A percentile compares a stretch with the other conserved stretches of the same genome.
These are phyloP conservation scores for Scaptomyza hsui DNA, from an alignment of 1,140 invertebrate species.

Conservation along the genomic window DNA sequence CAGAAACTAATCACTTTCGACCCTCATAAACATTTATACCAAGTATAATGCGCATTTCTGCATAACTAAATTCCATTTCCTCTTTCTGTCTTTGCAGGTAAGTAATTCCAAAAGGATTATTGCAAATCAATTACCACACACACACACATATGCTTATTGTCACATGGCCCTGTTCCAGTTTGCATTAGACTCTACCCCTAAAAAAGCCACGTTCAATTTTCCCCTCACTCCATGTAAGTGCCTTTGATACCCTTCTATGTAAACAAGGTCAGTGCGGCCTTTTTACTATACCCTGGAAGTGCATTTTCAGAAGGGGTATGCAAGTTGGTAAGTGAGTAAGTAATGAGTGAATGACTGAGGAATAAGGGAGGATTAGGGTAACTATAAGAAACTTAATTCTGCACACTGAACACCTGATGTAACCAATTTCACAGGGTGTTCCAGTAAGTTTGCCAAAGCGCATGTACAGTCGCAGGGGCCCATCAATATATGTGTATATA, in stretches of 20 bases:
- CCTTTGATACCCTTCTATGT: slow-evolving; percentile 12
- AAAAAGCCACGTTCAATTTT: not conserved
- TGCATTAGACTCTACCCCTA: slow-evolving; percentile 23
- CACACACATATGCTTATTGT: slow-evolving; percentile 57
- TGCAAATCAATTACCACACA: slow-evolving; percentile 44
- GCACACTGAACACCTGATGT: no score
- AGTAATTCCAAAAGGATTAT: slow-evolving; percentile 54
- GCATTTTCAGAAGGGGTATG: no score
- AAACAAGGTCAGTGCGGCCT: slow-evolving; percentile 70
- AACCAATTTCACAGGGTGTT: no score
- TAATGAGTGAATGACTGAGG: no score
- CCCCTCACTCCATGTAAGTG: slow-evolving; percentile 41
- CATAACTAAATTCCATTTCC: slow-evolving; percentile 14
- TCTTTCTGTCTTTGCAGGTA: slow-evolving; percentile 67
- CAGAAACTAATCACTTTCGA: not conserved
- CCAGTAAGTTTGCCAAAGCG: slow-evolving; percentile 1
- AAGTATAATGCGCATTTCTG: not conserved
- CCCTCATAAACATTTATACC: no score
- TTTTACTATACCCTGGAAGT: slow-evolving; percentile 24
- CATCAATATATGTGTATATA: slow-evolving; percentile 67
- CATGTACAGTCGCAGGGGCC: slow-evolving; percentile 32
- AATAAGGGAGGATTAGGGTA: no score
- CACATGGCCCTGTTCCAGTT: slow-evolving; percentile 70
- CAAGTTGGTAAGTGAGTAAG: not conserved
- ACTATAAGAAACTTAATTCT: no score